A percentile compares a stretch with the other conserved stretches of the same genome.
phyloP scores from a whole-genome alignment of 2,797 vertebrate genomes.

The Alectoris magna region DNA sequence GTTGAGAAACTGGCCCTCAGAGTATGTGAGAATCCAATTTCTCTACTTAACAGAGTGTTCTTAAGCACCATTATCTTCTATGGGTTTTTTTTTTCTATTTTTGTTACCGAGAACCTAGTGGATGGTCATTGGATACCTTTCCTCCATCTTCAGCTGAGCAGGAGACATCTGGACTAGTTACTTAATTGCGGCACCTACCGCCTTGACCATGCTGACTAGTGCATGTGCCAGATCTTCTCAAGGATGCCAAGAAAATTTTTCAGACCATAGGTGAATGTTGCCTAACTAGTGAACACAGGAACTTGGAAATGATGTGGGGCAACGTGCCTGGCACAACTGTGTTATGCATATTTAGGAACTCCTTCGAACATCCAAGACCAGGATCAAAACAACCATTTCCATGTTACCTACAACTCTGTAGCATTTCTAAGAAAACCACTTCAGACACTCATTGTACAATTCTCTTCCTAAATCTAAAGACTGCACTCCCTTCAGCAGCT shows the following conservation, averaged over 20 bases:
- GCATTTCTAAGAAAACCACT: neutral
- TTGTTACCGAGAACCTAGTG: neutral
- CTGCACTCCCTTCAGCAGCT: neutral
- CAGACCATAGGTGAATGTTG: neutral
- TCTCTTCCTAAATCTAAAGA: neutral
- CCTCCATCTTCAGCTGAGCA: neutral
- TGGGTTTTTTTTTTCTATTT: neutral
- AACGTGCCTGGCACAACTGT: neutral
- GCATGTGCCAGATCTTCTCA: accelerated
- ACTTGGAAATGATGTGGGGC: neutral
- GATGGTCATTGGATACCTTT: neutral
- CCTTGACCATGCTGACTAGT: neutral
- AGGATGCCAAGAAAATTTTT: neutral
- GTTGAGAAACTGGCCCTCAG: neutral
- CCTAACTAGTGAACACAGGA: neutral
- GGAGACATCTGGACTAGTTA: neutral
- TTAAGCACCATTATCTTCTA: neutral
- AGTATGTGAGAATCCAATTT: neutral
- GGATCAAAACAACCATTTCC: neutral
- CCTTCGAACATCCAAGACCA: neutral
- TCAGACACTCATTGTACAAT: neutral
- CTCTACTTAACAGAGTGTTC: neutral
- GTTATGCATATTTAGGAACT: neutral
- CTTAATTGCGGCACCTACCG: neutral
- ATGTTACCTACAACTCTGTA: neutral